These are phyloP conservation scores for Pseudococcus viburni DNA, from an alignment of 2,888 invertebrate genomes.

Conservation along the genomic window DNA sequence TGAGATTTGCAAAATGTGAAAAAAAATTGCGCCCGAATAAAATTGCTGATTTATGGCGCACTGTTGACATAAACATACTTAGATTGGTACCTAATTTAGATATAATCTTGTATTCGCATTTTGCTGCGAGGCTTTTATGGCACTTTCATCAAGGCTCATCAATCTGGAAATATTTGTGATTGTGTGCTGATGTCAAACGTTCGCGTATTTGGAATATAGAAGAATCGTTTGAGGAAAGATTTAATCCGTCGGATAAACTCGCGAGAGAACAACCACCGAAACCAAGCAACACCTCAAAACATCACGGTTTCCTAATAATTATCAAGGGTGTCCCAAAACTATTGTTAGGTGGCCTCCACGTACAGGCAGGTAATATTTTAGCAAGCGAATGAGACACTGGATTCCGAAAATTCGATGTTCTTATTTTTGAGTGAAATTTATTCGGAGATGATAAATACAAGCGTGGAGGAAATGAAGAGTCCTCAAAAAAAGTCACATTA, in stretches of 20 bases:
- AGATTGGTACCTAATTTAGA: conserved; percentile 40
- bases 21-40: conserved; percentile 8
- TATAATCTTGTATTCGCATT: not conserved
- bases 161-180: not conserved
- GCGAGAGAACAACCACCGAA: not conserved
- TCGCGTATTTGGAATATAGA: not conserved
- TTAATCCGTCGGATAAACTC: not conserved
- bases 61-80: not conserved
- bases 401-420: no score
- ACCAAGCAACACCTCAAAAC: not conserved
- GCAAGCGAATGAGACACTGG: no score
- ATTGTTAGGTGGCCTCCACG: no score
- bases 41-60: not conserved
- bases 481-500: no score
- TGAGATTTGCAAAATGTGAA: conserved; percentile 1
- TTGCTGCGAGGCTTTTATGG: not conserved
- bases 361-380: no score
- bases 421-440: no score
- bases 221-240: not conserved
- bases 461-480: no score
- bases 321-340: no score
- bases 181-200: not conserved
- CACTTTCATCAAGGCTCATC: conserved; percentile 7
- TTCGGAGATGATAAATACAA: no score
- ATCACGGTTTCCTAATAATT: no score